phyloP scores from a whole-genome alignment of 2,113 vertebrate species.

The Natator depressus region DNA sequence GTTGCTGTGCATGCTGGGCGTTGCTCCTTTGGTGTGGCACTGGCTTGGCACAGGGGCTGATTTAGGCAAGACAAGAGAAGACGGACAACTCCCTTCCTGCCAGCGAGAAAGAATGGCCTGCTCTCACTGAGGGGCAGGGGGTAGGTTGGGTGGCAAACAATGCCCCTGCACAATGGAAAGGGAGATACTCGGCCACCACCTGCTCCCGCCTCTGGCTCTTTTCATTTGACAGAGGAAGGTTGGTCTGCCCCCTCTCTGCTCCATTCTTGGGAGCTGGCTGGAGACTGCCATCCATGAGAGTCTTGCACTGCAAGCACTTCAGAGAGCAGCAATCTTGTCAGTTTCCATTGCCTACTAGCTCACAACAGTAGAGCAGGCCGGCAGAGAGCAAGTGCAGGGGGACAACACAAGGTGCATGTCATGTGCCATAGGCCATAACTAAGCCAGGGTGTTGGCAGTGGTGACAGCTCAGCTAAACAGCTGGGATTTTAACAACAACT shows the following conservation, averaged over 20 bases:
- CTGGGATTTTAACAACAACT: neutral
- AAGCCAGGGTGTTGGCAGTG: neutral
- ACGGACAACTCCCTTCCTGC: neutral
- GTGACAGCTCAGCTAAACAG: neutral
- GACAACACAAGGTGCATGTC: rapidly evolving
- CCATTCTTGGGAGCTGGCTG: neutral
- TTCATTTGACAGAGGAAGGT: neutral
- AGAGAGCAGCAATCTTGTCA: rapidly evolving
- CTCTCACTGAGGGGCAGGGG: neutral
- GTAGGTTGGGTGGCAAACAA: neutral
- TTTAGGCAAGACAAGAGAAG: neutral
- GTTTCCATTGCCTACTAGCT: neutral
- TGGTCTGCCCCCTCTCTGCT: neutral
- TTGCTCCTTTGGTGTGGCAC: neutral
- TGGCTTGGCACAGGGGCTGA: neutral
- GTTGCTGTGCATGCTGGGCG: neutral
- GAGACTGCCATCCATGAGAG: rapidly evolving
- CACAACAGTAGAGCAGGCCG: neutral
- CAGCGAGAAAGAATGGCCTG: neutral
- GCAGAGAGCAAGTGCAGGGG: neutral
- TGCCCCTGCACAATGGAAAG: neutral
- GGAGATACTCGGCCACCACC: neutral
- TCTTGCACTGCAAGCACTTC: neutral
- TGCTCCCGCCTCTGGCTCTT: neutral
- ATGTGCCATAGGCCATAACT: neutral